Evolutionary conservation across 2,797 vertebrate genomes (phyloP), one percentile per base, ranked within the genome.

Genomic region (Gallinago nigripennis): DNA sequence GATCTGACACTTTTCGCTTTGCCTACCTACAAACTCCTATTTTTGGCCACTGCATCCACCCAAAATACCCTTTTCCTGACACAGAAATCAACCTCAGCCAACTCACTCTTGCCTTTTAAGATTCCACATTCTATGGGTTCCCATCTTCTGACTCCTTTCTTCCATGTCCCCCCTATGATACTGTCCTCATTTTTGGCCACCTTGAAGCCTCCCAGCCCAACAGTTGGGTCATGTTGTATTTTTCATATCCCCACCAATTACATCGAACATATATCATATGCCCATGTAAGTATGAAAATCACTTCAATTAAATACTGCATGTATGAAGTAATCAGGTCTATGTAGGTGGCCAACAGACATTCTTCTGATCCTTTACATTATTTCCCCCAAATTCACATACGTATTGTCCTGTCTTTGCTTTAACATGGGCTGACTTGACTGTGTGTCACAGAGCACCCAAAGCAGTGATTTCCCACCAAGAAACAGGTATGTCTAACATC

Each of bases 331-430:
- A 58, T 25, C 17, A 41, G n/a, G 70, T 27, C 8, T 30, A 24
- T 0, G 6, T 56, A 51, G 6, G 78, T 45, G 79, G 57, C 23
- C 63, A 85, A 85, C 8, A 50, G 3, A 13, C 10, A 30, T 21
- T 51, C 18, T 51, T 71, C 35, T 37, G 41, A 58, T n/a, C 30
- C 5, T 76, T 88, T 35, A 64, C 27, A 16, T 15, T 11, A 57
- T 28, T 63, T 54, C 10, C 15, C 30, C 4, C 1, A 1, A 53
- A 64, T 27, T 41, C 56, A 43, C 2, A 0, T 3, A 50, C 2
- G 4, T 16, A 31, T 46, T 9, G 16, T 30, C 21, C 39, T 33
- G 37, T 18, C n/a, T 53, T 60, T n/a, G 35, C 37, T 86, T 69
- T 45, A 48, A n/a, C n/a, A 33, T 35, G 17, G 30, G 24, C 2